Base-by-base conservation (phyloP, 2,888 invertebrate genomes). In the Gisinianus flammeolus region DNA sequence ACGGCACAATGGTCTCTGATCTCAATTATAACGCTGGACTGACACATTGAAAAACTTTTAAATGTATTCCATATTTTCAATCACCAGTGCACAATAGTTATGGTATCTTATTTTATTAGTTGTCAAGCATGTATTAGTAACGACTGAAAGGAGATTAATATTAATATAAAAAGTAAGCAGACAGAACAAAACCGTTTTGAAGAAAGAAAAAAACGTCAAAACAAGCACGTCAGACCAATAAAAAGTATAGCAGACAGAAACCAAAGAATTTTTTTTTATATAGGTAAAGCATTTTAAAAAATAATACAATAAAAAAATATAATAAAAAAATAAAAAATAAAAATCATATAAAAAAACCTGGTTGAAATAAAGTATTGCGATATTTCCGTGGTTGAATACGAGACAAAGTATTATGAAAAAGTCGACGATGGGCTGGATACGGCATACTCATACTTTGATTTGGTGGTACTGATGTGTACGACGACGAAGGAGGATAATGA, bases 361-460 rank as follows among this genome's bases (percentile, higher is more conserved):
- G 79, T 66, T 81, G 84, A 75, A 79, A 84, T 69, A 81, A 81
- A 72, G 82, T 81, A 72, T 81, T 79, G 67, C 85, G 81, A 78
- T 83, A 83, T 78, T 84, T 84, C 81, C 84, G 71, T 35, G 85
- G 85, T 70, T 85, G 85, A 28, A 85, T 84, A 79, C 84, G 82
- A 10, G 84, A 83, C 56, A 84, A 71, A 28, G 85, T 83, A 58
- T 84, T 83, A 74, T 84, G 82, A 66, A 82, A 82, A n/a, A 83
- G 79, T 28, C 85, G 82, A 26, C 83, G 80, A 52, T 83, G 83
- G 16, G 79, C 76, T 28, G 84, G 82, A 70, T 80, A 81, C 10
- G 84, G 83, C 72, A 83, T 77, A 44, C 79, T 79, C 68, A 81
- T 81, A 66, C 77, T 80, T 72, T 81, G 81, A 22, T 76, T 79